Conservation (phyloP, 1,140 invertebrate species). For the Sycophila sp. region DNA sequence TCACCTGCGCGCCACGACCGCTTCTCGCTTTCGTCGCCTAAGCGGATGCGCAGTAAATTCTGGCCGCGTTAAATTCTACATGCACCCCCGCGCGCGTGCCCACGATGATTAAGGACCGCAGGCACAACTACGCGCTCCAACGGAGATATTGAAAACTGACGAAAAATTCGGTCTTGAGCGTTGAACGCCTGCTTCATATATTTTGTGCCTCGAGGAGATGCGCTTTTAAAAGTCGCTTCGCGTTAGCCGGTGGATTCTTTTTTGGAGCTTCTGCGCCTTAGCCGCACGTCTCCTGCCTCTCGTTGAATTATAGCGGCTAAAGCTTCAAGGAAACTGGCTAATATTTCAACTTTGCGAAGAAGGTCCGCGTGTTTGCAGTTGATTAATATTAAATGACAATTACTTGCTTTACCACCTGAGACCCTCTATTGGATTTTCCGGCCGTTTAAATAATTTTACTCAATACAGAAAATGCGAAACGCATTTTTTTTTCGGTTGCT, state of each 20-base stretch:
- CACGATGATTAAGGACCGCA: constrained; percentile 9
- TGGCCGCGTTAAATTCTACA: constrained; percentile 25
- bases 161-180: not conserved
- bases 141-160: constrained; percentile 13
- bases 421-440: too few species aligned
- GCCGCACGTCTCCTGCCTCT: too few species aligned
- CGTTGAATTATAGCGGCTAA: too few species aligned
- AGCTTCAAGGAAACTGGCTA: too few species aligned
- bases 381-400: too few species aligned
- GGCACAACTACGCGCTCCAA: not conserved
- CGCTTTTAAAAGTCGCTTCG: not conserved
- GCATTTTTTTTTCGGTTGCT: too few species aligned
- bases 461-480: too few species aligned
- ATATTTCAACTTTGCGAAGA: too few species aligned
- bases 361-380: too few species aligned
- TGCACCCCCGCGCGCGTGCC: not conserved
- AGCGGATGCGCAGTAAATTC: constrained; percentile 25
- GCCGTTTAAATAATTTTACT: too few species aligned
- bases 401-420: too few species aligned
- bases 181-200: not conserved
- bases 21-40: constrained; percentile 26
- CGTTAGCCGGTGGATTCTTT: not conserved
- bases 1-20: not conserved
- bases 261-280: too few species aligned
- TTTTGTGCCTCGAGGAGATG: not conserved